Base-by-base conservation (phyloP, 1,140 invertebrate genomes). In the Vanessa atalanta region DNA sequence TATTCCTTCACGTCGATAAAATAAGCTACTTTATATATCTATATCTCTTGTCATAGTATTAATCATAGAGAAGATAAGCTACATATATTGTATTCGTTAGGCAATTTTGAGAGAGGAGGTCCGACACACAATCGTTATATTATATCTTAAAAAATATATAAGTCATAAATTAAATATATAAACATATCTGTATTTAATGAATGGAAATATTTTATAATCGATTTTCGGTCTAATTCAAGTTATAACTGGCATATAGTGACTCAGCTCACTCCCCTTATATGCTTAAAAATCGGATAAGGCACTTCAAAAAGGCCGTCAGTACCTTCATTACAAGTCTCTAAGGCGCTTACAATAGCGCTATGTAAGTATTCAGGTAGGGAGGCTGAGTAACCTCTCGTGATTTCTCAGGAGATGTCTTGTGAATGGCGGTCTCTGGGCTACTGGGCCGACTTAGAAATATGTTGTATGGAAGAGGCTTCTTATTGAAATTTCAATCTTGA, bases 361-460 rank as follows among this genome's bases (percentile, higher is more conserved):
- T 82, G 77, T 83, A 83, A 77, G 79, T 73, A 83, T 82, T 83
- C 84, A 79, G 84, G 81, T 82, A 79, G 73, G 82, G 81, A 74
- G 76, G 76, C 78, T 70, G 78, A 83, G 84, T 85, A 84, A 85
- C 83, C 86, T 85, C 81, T 85, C 81, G 78, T 90, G 88, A 90
- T 90, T 90, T 90, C 88, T 90, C 88, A 72, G 80, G 88, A 90
- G 88, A 90, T 87, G 80, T 82, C 74, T 81, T 75, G 81, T 83
- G 85, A 88, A 89, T 86, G 78, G 81, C 81, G 81, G 87, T 85
- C 86, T 84, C 73, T 84, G 79, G 85, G 85, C 80, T 80, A 83
- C 83, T 81, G 77, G 77, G 80, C 75, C 72, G 79, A 70, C 70
- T 69, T 67, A 73, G 57, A 57, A 23, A 74, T 68, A n/a, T 37